Percentiles rank a stretch among this genome's conserved stretches.
phyloP scores from a whole-genome alignment of 2,888 invertebrate genomes.

The Chymomyza caudatula region DNA sequence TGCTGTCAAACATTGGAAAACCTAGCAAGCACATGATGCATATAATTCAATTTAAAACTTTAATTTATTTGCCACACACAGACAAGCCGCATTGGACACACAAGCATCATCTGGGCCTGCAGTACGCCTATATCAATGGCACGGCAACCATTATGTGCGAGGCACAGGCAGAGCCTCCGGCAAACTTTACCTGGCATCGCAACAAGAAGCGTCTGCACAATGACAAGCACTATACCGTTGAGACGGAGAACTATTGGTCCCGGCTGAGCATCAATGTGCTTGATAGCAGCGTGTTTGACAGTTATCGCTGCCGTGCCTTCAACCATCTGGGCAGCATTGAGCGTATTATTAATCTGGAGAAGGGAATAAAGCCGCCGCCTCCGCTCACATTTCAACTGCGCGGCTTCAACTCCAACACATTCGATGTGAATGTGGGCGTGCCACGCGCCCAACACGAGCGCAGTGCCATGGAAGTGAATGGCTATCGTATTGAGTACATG shows the following conservation, averaged over 20 bases:
- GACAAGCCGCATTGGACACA: constrained; percentile 76
- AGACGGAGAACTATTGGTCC: constrained; percentile 72
- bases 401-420: constrained; percentile 77
- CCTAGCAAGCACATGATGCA: not conserved
- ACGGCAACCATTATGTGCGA: constrained; percentile 81
- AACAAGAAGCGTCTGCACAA: constrained; percentile 73
- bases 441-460: constrained; percentile 55
- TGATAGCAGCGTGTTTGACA: constrained; percentile 77
- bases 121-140: constrained; percentile 79
- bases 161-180: constrained; percentile 80
- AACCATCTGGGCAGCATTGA: constrained; percentile 80
- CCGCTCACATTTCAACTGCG: constrained; percentile 77
- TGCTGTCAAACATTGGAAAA: constrained; percentile 5
- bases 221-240: constrained; percentile 69
- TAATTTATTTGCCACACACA: constrained; percentile 45
- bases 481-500: constrained; percentile 77
- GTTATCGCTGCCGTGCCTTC: constrained; percentile 80
- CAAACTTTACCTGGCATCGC: constrained; percentile 80
- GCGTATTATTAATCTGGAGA: constrained; percentile 78
- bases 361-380: constrained; percentile 80
- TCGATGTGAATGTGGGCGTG: constrained; percentile 77
- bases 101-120: constrained; percentile 60
- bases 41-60: not conserved
- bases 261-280: constrained; percentile 71
- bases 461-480: constrained; percentile 76